phyloP scores from a whole-genome alignment of 53 echinoderm and acorn worm species.

The Echinarachnius parma region DNA sequence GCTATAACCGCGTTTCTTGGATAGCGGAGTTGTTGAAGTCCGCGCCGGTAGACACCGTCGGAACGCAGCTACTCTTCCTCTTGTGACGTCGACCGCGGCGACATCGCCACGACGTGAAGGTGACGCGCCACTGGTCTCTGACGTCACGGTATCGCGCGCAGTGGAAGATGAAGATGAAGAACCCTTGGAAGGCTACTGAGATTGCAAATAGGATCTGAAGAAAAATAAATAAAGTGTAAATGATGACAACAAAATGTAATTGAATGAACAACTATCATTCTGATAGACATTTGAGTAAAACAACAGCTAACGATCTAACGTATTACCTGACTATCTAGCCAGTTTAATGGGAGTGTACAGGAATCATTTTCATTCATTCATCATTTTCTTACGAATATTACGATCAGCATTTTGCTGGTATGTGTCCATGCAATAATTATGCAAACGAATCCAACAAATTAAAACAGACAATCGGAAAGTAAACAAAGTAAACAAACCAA shows the following conservation, averaged over 20 bases:
- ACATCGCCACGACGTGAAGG: conserved; percentile 16
- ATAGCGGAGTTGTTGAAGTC: background rate
- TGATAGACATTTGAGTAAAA: too few species aligned
- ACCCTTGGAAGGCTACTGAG: conserved; percentile 86
- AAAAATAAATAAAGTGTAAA: background rate
- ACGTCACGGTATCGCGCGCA: conserved; percentile 75
- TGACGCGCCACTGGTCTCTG: conserved; percentile 60
- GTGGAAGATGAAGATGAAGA: conserved; percentile 90
- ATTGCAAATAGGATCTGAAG: conserved; percentile 71
- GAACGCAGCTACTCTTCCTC: conserved; percentile 32
- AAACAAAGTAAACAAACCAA: too few species aligned
- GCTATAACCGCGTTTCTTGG: conserved; percentile 29
- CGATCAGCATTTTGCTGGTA: too few species aligned
- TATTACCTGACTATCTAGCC: too few species aligned
- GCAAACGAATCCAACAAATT: too few species aligned
- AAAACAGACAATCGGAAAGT: too few species aligned
- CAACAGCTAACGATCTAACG: too few species aligned
- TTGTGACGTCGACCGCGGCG: background rate
- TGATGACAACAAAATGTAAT: background rate
- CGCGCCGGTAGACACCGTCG: conserved; percentile 18
- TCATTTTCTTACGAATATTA: too few species aligned
- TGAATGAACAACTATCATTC: too few species aligned
- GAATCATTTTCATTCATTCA: too few species aligned
- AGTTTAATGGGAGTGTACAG: too few species aligned
- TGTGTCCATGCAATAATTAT: too few species aligned